Conservation (phyloP, 2,888 invertebrate genomes). For the Lithophane semibrunnea region DNA sequence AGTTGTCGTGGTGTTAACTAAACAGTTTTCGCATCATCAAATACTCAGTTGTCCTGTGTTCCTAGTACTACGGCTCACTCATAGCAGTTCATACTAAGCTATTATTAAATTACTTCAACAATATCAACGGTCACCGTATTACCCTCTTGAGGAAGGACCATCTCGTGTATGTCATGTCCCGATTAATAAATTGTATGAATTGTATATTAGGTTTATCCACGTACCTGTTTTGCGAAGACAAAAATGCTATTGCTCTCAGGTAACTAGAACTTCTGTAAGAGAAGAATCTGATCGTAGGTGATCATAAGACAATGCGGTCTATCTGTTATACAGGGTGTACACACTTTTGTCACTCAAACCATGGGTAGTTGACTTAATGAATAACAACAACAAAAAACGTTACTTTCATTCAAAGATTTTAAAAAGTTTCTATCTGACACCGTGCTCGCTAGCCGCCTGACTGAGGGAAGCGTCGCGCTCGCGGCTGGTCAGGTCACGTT, state of each 20-base stretch:
- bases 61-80: not conserved
- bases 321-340: not conserved
- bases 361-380: no score
- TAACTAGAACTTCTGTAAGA: not conserved
- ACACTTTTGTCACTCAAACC: no score
- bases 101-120: not conserved
- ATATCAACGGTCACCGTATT: not conserved
- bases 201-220: not conserved
- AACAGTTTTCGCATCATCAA: conserved; percentile 8
- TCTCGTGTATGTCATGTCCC: not conserved
- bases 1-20: not conserved
- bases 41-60: not conserved
- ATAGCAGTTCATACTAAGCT: not conserved
- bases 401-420: no score
- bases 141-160: no score
- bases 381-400: no score
- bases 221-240: not conserved
- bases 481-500: no score
- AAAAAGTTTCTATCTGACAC: no score
- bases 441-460: no score
- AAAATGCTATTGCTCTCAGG: not conserved
- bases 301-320: not conserved
- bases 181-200: not conserved
- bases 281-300: not conserved
- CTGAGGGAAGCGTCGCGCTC: no score